Percentiles rank a stretch among this genome's conserved stretches.
These are phyloP conservation scores for Spodoptera picta DNA, from an alignment of 2,888 invertebrate genomes.

Conservation along the genomic window DNA sequence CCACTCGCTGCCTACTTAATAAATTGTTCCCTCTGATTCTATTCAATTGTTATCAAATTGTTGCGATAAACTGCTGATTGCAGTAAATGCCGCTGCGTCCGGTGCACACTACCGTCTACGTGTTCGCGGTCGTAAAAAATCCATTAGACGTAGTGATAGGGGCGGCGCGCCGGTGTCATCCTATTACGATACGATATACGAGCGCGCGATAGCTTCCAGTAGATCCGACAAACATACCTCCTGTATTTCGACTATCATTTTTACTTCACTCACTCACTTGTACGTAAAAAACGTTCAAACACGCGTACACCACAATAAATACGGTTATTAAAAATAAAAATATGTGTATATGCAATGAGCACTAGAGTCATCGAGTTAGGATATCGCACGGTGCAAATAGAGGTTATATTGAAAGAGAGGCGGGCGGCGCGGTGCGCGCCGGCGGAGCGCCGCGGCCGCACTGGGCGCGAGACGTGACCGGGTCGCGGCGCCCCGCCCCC, in stretches of 20 bases:
- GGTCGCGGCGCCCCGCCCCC: conserved; percentile 74
- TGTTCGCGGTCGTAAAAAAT: conserved; percentile 59
- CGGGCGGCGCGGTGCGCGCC: conserved; percentile 80
- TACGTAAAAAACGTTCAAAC: conserved; percentile 33
- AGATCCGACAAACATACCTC: conserved; percentile 72
- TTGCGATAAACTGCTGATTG: conserved; percentile 33
- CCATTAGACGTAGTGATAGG: conserved; percentile 54
- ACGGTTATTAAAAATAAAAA: conserved; percentile 58
- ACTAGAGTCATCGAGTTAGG: conserved; percentile 45
- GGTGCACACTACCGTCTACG: conserved; percentile 59
- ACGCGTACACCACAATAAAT: conserved; percentile 48
- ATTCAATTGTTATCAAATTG: conserved; percentile 27
- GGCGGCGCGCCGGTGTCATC: conserved; percentile 44
- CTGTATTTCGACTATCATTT: conserved; percentile 86
- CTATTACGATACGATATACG: conserved; percentile 43
- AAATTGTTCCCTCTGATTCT: conserved; percentile 4
- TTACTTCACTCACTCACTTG: conserved; percentile 65
- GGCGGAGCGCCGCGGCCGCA: conserved; percentile 86
- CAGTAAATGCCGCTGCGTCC: conserved; percentile 51
- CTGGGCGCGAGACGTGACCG: conserved; percentile 80
- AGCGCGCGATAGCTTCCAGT: conserved; percentile 50
- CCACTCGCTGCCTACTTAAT: conserved; percentile 30
- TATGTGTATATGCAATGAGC: conserved; percentile 36
- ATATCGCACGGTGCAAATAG: conserved; percentile 50
- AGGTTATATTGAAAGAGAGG: conserved; percentile 57